phyloP scores from a whole-genome alignment of 2,797 vertebrate species.

The Antennarius maculatus region DNA sequence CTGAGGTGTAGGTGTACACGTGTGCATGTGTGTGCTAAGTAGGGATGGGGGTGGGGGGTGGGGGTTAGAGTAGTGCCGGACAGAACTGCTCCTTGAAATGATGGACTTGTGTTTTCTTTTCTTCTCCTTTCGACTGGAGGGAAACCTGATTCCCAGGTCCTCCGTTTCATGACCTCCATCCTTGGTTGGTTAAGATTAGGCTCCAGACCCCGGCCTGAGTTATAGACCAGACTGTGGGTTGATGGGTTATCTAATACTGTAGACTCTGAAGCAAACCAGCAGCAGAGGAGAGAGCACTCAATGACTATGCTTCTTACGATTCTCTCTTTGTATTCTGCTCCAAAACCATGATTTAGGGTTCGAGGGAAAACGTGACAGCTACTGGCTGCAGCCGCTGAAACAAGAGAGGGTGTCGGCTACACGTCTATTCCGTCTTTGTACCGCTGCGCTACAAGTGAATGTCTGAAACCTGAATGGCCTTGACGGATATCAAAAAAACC shows the following conservation, averaged over 20 bases:
- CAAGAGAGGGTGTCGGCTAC: slow-evolving; percentile 53
- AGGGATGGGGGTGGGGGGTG: background rate
- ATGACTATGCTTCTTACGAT: slow-evolving; percentile 32
- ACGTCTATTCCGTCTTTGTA: slow-evolving; percentile 53
- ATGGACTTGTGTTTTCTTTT: slow-evolving; percentile 77
- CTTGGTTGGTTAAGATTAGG: slow-evolving; percentile 36
- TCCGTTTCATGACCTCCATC: slow-evolving; percentile 42
- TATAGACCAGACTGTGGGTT: slow-evolving; percentile 60
- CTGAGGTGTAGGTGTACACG: slow-evolving; percentile 46
- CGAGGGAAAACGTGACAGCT: slow-evolving; percentile 46
- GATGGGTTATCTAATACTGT: slow-evolving; percentile 61
- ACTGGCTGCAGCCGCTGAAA: slow-evolving; percentile 56
- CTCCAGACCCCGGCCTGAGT: slow-evolving; percentile 47
- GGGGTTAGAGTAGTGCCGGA: slow-evolving; percentile 2
- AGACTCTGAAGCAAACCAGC: slow-evolving; percentile 51
- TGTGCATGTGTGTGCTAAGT: slow-evolving; percentile 6
- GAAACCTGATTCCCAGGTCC: slow-evolving; percentile 58
- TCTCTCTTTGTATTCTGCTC: slow-evolving; percentile 53
- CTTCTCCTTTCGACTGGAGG: slow-evolving; percentile 41
- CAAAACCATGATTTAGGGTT: slow-evolving; percentile 63
- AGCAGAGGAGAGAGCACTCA: slow-evolving; percentile 24
- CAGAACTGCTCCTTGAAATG: slow-evolving; percentile 56
- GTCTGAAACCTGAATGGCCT: slow-evolving; percentile 26
- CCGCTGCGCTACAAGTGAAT: slow-evolving; percentile 26
- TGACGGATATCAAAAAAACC: slow-evolving; percentile 49